A percentile compares a stretch with the other conserved stretches of the same genome.
phyloP scores from a whole-genome alignment of 2,797 vertebrate species.

The Molossus molossus region DNA sequence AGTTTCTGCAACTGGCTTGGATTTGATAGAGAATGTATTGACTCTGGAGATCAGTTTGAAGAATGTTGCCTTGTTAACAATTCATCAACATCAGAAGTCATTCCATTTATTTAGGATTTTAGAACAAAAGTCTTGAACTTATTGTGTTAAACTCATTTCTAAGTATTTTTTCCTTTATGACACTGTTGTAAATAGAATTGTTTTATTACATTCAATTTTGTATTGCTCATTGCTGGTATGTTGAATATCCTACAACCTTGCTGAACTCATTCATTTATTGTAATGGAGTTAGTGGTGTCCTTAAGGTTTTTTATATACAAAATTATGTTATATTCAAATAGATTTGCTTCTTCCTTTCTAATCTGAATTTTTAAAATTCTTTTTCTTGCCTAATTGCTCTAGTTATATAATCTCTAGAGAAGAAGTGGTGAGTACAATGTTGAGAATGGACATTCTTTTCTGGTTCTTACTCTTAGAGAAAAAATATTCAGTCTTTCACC shows the following conservation, averaged over 20 bases:
- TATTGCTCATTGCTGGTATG: not conserved
- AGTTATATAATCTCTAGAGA: not conserved
- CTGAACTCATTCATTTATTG: not conserved
- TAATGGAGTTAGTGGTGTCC: not conserved
- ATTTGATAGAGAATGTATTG: not conserved
- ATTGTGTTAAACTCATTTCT: not conserved
- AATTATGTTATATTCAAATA: not conserved
- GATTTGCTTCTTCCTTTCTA: constrained; percentile 7
- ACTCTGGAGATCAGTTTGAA: not conserved
- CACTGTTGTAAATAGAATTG: not conserved
- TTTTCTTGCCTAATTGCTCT: constrained; percentile 1
- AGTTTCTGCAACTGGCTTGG: not conserved
- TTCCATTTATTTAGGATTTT: not conserved
- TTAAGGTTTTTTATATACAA: not conserved
- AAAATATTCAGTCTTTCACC: not conserved
- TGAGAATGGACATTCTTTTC: not conserved
- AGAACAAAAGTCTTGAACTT: not conserved
- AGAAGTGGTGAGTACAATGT: not conserved
- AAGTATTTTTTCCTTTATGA: not conserved
- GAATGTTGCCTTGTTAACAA: not conserved
- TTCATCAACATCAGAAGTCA: not conserved
- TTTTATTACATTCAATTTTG: not conserved
- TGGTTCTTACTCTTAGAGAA: not conserved
- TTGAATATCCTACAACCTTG: not conserved
- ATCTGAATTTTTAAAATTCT: not conserved